phyloP scores from a whole-genome alignment of 2,888 invertebrate species.

The Electrophaes corylata region DNA sequence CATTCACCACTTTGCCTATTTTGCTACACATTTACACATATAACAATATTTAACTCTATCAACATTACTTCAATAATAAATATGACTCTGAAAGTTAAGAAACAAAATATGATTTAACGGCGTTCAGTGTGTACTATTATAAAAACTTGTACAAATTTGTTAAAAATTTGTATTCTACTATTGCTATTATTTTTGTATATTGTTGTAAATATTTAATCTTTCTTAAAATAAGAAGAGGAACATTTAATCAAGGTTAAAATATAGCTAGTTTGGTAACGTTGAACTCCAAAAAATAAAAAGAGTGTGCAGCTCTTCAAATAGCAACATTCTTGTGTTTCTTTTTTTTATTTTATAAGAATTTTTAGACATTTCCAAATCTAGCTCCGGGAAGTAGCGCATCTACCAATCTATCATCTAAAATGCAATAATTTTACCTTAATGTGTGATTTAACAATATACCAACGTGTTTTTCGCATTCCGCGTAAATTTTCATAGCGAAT shows the following conservation, averaged over 20 bases:
- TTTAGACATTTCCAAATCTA: conserved; percentile 62
- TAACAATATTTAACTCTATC: conserved; percentile 84
- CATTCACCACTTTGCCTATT: conserved; percentile 71
- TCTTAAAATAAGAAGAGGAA: conserved; percentile 85
- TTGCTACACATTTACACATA: conserved; percentile 86
- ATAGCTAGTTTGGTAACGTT: conserved; percentile 82
- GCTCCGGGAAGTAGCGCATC: conserved; percentile 81
- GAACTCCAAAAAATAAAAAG: conserved; percentile 71
- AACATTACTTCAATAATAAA: conserved; percentile 80
- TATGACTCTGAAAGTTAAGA: conserved; percentile 86
- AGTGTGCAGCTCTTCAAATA: conserved; percentile 85
- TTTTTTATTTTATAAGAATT: conserved; percentile 56
- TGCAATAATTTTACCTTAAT: conserved; percentile 60
- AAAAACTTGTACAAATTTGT: conserved; percentile 82
- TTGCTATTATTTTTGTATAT: conserved; percentile 81
- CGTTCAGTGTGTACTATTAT: conserved; percentile 80
- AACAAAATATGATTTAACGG: conserved; percentile 81
- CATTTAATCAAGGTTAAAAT: conserved; percentile 81
- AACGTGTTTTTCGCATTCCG: conserved; percentile 53
- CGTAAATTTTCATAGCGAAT: conserved; percentile 53
- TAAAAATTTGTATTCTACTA: conserved; percentile 77
- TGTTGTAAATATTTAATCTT: conserved; percentile 84
- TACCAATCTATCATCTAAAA: conserved; percentile 80
- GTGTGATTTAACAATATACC: conserved; percentile 58
- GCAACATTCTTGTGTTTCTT: conserved; percentile 65